These are phyloP conservation scores for Epinephelus malabaricus DNA, from an alignment of 2,797 vertebrate genomes.

Conservation along the genomic window DNA sequence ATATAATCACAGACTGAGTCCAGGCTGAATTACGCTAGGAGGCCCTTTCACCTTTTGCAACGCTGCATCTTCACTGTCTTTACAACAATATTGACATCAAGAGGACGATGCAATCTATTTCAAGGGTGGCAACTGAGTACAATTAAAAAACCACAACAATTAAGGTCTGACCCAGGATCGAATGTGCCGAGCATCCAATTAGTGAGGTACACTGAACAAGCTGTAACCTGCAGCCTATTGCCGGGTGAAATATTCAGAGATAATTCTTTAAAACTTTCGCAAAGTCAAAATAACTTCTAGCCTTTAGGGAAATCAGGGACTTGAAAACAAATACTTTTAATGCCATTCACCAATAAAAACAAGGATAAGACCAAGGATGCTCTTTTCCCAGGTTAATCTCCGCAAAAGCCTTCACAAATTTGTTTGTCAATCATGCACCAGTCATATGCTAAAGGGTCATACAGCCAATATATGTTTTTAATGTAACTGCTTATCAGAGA, in stretches of 20 bases:
- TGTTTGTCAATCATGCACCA: background rate
- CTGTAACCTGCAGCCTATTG: constrained; percentile 13
- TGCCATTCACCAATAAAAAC: constrained; percentile 1
- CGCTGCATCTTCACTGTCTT: constrained; percentile 11
- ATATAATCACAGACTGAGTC: constrained; percentile 4
- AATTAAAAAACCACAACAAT: constrained; percentile 35
- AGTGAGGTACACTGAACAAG: constrained; percentile 13
- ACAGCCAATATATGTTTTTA: background rate
- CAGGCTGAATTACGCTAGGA: background rate
- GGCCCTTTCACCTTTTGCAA: background rate
- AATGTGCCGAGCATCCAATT: constrained; percentile 25
- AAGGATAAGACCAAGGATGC: background rate
- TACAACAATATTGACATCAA: constrained; percentile 21
- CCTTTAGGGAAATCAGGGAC: constrained; percentile 2
- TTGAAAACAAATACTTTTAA: background rate
- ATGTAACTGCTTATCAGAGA: constrained; percentile 25
- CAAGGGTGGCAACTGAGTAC: constrained; percentile 15
- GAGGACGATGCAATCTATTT: constrained; percentile 14
- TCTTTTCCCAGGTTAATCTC: background rate
- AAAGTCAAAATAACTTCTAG: background rate
- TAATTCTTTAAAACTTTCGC: background rate
- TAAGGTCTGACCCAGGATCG: constrained; percentile 32
- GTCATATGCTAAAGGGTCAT: background rate
- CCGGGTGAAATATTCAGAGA: constrained; percentile 1
- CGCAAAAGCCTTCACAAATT: background rate